Base-by-base conservation (phyloP, 2,797 vertebrate species). In the Coreius guichenoti region DNA sequence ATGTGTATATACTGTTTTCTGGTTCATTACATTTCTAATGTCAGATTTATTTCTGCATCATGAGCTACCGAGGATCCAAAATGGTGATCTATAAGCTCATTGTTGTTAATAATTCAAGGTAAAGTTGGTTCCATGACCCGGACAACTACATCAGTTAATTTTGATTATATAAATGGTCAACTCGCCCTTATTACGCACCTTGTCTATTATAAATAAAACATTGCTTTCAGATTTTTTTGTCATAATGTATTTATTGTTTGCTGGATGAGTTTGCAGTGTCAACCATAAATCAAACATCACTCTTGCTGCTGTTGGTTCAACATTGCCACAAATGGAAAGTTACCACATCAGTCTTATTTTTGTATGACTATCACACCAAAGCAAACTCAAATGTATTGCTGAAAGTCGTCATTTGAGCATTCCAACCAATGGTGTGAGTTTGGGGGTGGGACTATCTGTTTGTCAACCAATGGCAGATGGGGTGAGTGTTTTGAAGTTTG, bases 141-240 rank as follows among this genome's bases (percentile, higher is more conserved):
- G 58, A 63, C 72, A 61, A 47, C 31, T 21, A 14, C 68, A 67
- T 63, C 23, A 61, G 26, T 33, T 21, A 33, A 23, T 77, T 68
- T 88, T 76, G 79, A 82, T 84, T 86, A 70, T 61, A 84, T 70
- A 85, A 67, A 79, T 74, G 73, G 81, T 88, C 69, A 70, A 65
- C 74, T 86, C 43, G 76, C 81, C 75, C 21, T 87, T 78, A 82
- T 89, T 82, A 86, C 68, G 63, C 81, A 82, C 80, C 82, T 87
- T 83, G 80, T 82, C 68, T 51, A 26, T 79, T 79, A 89, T 89
- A 70, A 90, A 89, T 90, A 81, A 90, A 79, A 84, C 56, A 85
- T 63, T 17, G 49, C 80, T 72, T 81, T 80, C 82, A 85, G 86
- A 83, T 69, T 82, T 87, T 58, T 86, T 83, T 86, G 73, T 85